Percentiles rank a stretch among this genome's conserved stretches.
These are phyloP conservation scores for Lamprotornis superbus DNA, from an alignment of 2,113 vertebrate species.

Conservation along the genomic window DNA sequence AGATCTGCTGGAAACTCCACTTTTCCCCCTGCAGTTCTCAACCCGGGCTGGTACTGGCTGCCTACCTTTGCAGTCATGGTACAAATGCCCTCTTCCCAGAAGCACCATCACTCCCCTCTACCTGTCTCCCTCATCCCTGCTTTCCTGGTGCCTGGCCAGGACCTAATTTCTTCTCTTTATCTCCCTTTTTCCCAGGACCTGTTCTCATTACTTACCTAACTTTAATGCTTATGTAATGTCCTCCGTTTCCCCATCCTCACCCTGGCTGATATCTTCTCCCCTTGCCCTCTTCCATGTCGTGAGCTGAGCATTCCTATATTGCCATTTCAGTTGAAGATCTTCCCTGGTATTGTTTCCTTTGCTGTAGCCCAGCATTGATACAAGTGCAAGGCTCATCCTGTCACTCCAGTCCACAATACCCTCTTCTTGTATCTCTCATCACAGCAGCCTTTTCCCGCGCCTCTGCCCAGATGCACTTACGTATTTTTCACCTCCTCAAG, in stretches of 20 bases:
- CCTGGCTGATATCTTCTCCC: background rate
- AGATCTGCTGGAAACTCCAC: accelerated
- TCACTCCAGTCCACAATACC: background rate
- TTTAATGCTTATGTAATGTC: background rate
- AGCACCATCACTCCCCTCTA: background rate
- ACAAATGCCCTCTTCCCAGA: no score
- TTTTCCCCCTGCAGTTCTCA: background rate
- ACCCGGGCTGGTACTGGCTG: accelerated
- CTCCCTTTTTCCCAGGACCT: background rate
- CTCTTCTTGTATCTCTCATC: background rate
- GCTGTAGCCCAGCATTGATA: background rate
- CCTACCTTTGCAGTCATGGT: background rate
- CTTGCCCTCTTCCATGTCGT: background rate
- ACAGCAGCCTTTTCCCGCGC: background rate
- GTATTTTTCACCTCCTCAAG: background rate
- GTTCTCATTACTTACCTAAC: background rate
- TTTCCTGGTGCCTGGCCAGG: background rate
- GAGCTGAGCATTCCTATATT: background rate
- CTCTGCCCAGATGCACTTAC: background rate
- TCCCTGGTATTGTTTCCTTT: accelerated
- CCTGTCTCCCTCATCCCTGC: background rate
- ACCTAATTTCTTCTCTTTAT: background rate
- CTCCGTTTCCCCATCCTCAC: accelerated
- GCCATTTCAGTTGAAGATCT: background rate
- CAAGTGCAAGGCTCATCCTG: background rate